Conservation (phyloP, 2,113 vertebrate species). For the Laticauda laticaudata region DNA sequence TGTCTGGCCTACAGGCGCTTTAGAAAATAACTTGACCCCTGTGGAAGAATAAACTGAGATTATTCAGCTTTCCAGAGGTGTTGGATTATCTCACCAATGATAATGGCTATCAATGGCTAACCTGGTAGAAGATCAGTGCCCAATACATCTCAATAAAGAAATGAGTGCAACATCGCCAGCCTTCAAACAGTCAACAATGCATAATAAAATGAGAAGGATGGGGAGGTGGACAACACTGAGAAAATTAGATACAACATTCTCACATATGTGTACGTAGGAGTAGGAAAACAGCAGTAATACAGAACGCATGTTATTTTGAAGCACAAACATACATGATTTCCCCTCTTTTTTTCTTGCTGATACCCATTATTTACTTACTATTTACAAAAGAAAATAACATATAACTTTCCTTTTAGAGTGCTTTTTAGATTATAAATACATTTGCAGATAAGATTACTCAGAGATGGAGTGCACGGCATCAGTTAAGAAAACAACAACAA, state of each 20-base stretch:
- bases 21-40: no score
- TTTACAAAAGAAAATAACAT: background rate
- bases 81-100: no score
- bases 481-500: background rate
- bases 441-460: constrained; percentile 17
- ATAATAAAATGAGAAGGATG: background rate
- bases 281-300: background rate
- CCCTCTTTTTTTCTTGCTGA: background rate
- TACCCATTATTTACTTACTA: background rate
- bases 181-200: background rate
- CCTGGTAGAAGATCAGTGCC: no score
- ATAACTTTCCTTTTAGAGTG: background rate
- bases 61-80: no score
- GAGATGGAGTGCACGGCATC: constrained; percentile 13
- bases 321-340: no score
- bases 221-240: no score
- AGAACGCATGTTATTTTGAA: background rate
- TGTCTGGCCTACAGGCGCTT: no score
- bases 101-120: no score
- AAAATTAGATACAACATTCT: background rate
- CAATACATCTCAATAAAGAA: background rate
- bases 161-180: background rate
- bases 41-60: no score
- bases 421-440: constrained; percentile 17
- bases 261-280: background rate